These are phyloP conservation scores for Chrysolina americana DNA, from an alignment of 2,888 invertebrate genomes.

Conservation along the genomic window DNA sequence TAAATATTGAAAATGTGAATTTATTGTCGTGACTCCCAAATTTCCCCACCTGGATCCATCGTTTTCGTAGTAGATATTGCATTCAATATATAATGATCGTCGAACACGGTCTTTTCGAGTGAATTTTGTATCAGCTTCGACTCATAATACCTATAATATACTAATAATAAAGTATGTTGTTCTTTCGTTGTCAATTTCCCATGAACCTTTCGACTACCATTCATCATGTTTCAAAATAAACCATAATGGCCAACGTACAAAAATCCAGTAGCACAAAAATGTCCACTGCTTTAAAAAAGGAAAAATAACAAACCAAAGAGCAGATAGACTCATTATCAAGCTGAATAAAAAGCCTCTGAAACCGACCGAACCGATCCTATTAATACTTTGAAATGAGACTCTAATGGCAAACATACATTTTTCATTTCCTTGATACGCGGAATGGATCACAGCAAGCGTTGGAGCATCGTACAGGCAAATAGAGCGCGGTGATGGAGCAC, in stretches of 20 bases:
- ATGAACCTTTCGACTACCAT: too few relatives aligned
- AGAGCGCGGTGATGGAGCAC: conserved; percentile 62
- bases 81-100: too few relatives aligned
- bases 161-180: too few relatives aligned
- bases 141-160: too few relatives aligned
- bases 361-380: conserved; percentile 55
- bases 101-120: too few relatives aligned
- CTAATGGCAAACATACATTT: conserved; percentile 65
- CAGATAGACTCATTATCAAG: conserved; percentile 42
- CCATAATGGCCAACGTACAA: neutral
- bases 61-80: too few relatives aligned
- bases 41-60: too few relatives aligned
- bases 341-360: conserved; percentile 46
- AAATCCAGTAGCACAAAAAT: conserved; percentile 16
- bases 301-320: conserved; percentile 37
- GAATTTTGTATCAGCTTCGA: too few relatives aligned
- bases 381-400: conserved; percentile 64
- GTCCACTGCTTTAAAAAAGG: conserved; percentile 29
- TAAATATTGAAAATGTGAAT: too few relatives aligned
- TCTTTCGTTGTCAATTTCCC: too few relatives aligned
- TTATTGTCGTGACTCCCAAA: too few relatives aligned
- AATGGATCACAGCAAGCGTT: conserved; percentile 53
- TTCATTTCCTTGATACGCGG: conserved; percentile 64
- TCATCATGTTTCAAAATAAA: too few relatives aligned
- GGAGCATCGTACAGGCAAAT: conserved; percentile 57